Conservation (phyloP, 2,888 invertebrate genomes). For the Podotricha telesiphe region DNA sequence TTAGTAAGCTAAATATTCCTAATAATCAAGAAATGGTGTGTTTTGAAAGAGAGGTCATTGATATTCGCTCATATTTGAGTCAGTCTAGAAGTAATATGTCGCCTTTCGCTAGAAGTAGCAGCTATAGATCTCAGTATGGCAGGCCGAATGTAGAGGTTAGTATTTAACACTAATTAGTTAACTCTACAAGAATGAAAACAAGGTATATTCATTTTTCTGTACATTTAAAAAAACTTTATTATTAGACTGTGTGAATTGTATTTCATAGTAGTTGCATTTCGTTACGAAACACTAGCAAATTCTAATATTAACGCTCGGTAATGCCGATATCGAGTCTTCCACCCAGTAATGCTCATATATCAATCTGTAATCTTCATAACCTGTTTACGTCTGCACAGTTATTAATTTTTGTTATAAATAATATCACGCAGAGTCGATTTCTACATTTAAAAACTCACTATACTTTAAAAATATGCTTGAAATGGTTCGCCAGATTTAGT, state of each 20-base stretch:
- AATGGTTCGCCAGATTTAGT: not conserved
- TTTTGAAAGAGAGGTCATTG: conserved; percentile 86
- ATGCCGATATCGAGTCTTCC: conserved; percentile 17
- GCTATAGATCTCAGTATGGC: conserved; percentile 88
- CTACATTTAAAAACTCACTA: conserved; percentile 4
- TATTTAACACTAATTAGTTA: conserved; percentile 27
- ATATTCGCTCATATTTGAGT: conserved; percentile 88
- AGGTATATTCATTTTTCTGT: not conserved
- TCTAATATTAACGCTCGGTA: conserved; percentile 25
- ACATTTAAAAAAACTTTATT: not conserved
- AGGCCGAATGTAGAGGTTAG: conserved; percentile 81
- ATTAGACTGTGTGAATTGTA: not conserved
- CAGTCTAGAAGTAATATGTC: conserved; percentile 89
- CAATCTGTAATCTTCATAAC: conserved; percentile 49
- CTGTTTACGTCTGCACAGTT: conserved; percentile 23
- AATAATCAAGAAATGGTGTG: conserved; percentile 76
- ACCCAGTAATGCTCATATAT: conserved; percentile 56
- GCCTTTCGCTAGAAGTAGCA: conserved; percentile 87
- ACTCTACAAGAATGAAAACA: not conserved
- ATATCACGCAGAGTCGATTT: conserved; percentile 2
- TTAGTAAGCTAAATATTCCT: conserved; percentile 76
- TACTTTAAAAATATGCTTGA: not conserved
- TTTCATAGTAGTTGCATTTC: not conserved
- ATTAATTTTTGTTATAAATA: conserved; percentile 20
- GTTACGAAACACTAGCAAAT: conserved; percentile 16